Evolutionary conservation across 2,888 invertebrate species (phyloP).

Genomic region (Mythimna impura): DNA sequence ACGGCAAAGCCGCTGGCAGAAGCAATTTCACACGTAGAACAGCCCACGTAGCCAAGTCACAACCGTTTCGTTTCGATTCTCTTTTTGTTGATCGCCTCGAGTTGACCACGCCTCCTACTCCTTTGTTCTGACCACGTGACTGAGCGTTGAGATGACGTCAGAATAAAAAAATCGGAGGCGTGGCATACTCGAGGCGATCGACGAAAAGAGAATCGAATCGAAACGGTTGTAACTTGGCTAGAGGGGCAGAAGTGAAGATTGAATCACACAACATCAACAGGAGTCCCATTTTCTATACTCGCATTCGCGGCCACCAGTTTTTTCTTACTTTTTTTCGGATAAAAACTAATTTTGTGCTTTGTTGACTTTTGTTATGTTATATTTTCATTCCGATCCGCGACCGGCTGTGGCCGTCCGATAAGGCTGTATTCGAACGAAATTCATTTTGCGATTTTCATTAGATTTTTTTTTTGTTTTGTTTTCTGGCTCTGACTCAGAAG

Average conservation of each 20-base stretch:
- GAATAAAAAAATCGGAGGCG: too few relatives aligned
- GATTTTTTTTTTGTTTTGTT: slow-evolving; percentile 57
- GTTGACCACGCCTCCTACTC: too few relatives aligned
- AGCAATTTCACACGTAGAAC: too few relatives aligned
- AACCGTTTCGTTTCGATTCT: too few relatives aligned
- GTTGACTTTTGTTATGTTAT: slow-evolving; percentile 84
- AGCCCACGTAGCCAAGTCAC: too few relatives aligned
- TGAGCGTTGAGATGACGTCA: too few relatives aligned
- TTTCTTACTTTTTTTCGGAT: slow-evolving; percentile 82
- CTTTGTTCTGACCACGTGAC: too few relatives aligned
- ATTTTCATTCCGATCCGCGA: slow-evolving; percentile 81
- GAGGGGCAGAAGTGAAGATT: not conserved
- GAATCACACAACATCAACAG: slow-evolving; percentile 21
- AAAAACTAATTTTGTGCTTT: slow-evolving; percentile 89
- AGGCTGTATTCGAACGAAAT: slow-evolving; percentile 66
- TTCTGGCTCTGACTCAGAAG: slow-evolving; percentile 27
- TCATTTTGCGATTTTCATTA: slow-evolving; percentile 70
- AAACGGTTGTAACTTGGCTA: too few relatives aligned
- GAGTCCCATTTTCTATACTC: slow-evolving; percentile 66
- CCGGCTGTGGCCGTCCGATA: slow-evolving; percentile 72
- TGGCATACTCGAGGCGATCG: too few relatives aligned
- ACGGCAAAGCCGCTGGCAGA: too few relatives aligned
- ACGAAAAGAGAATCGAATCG: too few relatives aligned
- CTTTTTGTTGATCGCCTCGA: too few relatives aligned
- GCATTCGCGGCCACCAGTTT: slow-evolving; percentile 76